Evolutionary conservation across 2,113 vertebrate genomes (phyloP).

Genomic region (Cebus imitator): DNA sequence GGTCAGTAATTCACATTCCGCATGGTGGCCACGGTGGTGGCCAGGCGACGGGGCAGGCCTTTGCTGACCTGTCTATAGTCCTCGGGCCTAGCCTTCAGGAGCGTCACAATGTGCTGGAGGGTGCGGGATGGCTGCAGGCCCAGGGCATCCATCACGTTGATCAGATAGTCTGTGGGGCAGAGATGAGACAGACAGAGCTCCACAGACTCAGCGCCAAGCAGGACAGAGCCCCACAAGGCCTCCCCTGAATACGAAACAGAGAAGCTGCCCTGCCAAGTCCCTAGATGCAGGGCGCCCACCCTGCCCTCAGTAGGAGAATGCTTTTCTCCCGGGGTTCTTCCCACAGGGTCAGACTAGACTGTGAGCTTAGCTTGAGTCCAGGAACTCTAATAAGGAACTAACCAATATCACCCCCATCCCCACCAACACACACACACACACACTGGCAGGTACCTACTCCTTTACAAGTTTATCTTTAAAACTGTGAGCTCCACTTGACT

Average conservation of each 20-base stretch:
- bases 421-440: background rate
- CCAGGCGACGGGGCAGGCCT: constrained; percentile 88
- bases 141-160: constrained; percentile 97
- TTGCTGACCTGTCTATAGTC: constrained; percentile 91
- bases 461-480: background rate
- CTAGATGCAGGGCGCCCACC: background rate
- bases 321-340: background rate
- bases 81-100: constrained; percentile 93
- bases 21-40: constrained; percentile 87
- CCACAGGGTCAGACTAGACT: background rate
- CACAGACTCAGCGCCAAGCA: accelerated
- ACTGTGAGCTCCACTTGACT: background rate
- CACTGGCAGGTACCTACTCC: background rate
- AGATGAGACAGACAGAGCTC: background rate
- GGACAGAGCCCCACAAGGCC: background rate
- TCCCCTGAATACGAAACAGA: background rate
- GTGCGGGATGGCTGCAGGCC: constrained; percentile 93
- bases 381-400: background rate
- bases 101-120: constrained; percentile 87
- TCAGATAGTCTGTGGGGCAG: constrained; percentile 91
- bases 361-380: background rate
- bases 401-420: accelerated
- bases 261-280: accelerated
- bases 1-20: constrained; percentile 88
- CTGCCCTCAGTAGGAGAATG: background rate